Evolutionary conservation across 2,113 vertebrate genomes (phyloP), one percentile per base, ranked within the genome.

Genomic region (Acrocephalus kingi): DNA sequence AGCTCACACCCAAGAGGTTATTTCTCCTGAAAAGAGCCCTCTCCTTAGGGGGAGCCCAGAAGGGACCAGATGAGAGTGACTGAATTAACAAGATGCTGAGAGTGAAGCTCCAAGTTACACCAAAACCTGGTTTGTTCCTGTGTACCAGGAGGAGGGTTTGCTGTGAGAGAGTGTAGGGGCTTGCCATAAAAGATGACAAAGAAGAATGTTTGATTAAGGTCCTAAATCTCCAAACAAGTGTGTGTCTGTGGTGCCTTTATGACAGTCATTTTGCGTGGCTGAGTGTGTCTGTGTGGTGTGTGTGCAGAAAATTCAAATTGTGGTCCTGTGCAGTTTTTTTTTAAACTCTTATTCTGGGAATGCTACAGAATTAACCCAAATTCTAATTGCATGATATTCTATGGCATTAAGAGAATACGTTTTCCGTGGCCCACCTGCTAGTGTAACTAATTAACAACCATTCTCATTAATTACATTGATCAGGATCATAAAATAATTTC

Each of bases 391-490:
- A 2, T 93, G 85, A 86, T 97, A 92, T 94, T 97, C 93, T 89
- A 2, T 80, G 83, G 51, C 90, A 92, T 97, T 97, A 98, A 97
- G 80, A 72, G 93, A 95, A 94, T 97, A 97, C 13, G 6, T 96
- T 97, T 97, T 97, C 90, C 87, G 87, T 96, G 94, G 95, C 95
- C 92, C 96, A 98, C 97, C 96, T 98, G 97, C 98, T 98, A 98
- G 96, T 97, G 97, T 97, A 97, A 98, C 98, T 98, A 98, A 98
- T 98, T 98, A 98, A 97, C 96, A 98, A 89, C 86, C 93, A 93
- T 97, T 97, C 97, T 97, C 97, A 98, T 98, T 98, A 98, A 98
- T 98, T 98, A 98, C 97, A 98, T 98, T 98, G 98, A 98, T 98
- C 97, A 90, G 97, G 97, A 98, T 98, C 98, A 98, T 98, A 98